A percentile compares a stretch with the other conserved stretches of the same genome.
Evolutionary conservation across 2,888 invertebrate species (phyloP).

Genomic region (Dione juno): DNA sequence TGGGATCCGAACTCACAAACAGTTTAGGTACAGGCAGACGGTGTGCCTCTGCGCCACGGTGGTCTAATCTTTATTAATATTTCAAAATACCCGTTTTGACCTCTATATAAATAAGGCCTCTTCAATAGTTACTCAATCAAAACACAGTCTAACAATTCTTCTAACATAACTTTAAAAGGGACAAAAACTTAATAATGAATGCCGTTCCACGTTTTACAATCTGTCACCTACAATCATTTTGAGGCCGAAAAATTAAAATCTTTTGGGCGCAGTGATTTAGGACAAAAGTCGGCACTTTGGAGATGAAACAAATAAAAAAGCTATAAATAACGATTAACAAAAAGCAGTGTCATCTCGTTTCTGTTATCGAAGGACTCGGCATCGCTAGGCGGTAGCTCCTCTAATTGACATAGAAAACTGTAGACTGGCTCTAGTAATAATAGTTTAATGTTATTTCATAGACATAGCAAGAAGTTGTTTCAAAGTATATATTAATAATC

Average conservation of each 20-base stretch:
- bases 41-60: too few species aligned
- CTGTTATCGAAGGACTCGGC: slow-evolving; percentile 67
- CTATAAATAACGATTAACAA: slow-evolving; percentile 81
- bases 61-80: background rate
- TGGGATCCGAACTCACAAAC: too few species aligned
- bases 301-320: slow-evolving; percentile 63
- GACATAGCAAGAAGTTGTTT: background rate
- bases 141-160: background rate
- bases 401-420: slow-evolving; percentile 55
- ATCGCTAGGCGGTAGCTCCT: slow-evolving; percentile 53
- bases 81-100: background rate
- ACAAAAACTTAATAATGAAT: slow-evolving; percentile 33
- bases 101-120: background rate
- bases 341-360: slow-evolving; percentile 80
- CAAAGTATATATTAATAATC: background rate
- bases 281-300: slow-evolving; percentile 69
- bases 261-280: slow-evolving; percentile 66
- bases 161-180: background rate
- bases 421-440: slow-evolving; percentile 54
- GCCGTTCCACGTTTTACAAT: slow-evolving; percentile 33
- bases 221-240: slow-evolving; percentile 46
- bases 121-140: background rate
- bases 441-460: slow-evolving; percentile 10
- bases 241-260: slow-evolving; percentile 55
- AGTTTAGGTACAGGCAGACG: too few species aligned